Evolutionary conservation across 2,113 vertebrate species (phyloP).

Genomic region (Polyodon spathula): DNA sequence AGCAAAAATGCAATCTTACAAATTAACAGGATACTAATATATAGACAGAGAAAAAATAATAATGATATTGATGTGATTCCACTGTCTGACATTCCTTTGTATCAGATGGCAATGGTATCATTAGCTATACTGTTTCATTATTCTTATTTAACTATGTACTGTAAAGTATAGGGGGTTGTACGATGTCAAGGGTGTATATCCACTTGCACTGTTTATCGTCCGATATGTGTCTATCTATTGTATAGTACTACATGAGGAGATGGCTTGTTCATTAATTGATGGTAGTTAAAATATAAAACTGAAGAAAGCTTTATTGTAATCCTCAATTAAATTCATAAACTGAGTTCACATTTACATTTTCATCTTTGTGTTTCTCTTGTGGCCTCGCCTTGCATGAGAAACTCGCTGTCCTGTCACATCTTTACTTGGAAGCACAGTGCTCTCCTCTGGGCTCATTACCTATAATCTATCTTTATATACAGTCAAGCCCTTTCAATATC

Average conservation of each 20-base stretch:
- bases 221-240: not conserved
- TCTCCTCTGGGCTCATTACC: not conserved
- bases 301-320: not conserved
- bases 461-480: not conserved
- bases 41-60: no score
- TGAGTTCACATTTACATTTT: not conserved
- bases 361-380: not conserved
- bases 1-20: no score
- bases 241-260: not conserved
- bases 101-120: no score
- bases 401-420: not conserved
- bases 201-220: not conserved
- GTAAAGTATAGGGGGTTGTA: not conserved
- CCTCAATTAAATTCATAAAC: constrained; percentile 1
- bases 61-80: no score
- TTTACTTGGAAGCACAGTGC: constrained; percentile 3
- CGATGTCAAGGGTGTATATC: not conserved
- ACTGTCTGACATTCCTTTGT: no score
- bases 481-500: not conserved
- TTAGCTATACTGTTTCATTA: no score
- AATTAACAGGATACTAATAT: no score
- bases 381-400: not conserved
- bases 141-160: no score
- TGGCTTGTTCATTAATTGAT: not conserved
- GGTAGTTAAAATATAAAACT: not conserved